Evolutionary conservation across 1,140 invertebrate genomes (phyloP), one percentile per base, ranked within the genome.

Genomic region (Eupristina koningsbergeri): DNA sequence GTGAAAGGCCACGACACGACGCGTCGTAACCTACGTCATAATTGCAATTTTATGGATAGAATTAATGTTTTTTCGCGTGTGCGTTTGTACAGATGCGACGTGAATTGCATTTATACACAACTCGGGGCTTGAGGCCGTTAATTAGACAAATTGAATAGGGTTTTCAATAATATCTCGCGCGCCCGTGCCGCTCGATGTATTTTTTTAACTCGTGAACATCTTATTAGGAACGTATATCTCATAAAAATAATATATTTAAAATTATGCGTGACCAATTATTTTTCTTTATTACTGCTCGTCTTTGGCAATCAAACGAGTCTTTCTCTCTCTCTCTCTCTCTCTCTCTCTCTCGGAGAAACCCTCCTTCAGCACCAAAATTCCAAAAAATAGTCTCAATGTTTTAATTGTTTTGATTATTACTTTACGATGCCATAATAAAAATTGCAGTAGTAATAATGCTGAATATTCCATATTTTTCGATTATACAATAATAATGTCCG

Each of bases 61-160:
- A 53, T 34, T 64, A 74, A 81, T 58, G 73, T 13, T 83, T 41
- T 77, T 67, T 77, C 61, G 36, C 13, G 31, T 58, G 34, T 8
- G 26, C 41, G 13, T 69, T 7, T 31, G 45, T 34, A 17, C 19
- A 13, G 69, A 31, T 9, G 61, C 29, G 34, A 39, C 6, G 8
- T 15, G 47, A 9, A 45, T 15, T 34, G 6, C 36, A 31, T 31
- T n/a, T n/a, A n/a, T n/a, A n/a, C n/a, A n/a, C n/a, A n/a, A 50
- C 73, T 41, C 8, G 45, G 3, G 45, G 15, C 3, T 76, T 39
- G 6, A 17, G 17, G 34, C 31, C 75, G 75, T 71, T 83, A 78
- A 83, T 83, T 78, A 77, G 75, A 78, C 81, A 78, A 83, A 83
- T 83, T 77, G 61, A 76, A 83, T 58, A 74, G 47, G 9, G 2